Evolutionary conservation across 2,888 invertebrate species (phyloP).

Genomic region (Tenthredo mesomela): DNA sequence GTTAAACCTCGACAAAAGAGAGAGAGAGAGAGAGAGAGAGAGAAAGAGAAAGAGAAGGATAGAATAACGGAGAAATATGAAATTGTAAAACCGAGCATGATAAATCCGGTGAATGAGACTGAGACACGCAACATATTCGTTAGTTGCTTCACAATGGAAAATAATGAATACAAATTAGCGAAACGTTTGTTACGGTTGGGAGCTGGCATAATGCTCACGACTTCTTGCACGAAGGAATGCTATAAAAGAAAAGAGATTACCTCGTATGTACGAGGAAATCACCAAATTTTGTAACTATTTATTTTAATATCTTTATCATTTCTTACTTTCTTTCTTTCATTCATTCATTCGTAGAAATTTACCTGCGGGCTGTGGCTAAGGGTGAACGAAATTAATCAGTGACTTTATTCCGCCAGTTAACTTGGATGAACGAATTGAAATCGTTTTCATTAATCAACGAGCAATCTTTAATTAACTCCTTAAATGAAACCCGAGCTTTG

Average conservation of each 20-base stretch:
- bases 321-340: neutral
- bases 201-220: constrained; percentile 39
- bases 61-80: constrained; percentile 19
- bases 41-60: too few relatives aligned
- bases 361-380: neutral
- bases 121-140: constrained; percentile 49
- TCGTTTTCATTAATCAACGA: constrained; percentile 20
- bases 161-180: constrained; percentile 50
- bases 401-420: neutral
- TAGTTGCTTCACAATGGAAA: constrained; percentile 46
- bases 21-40: too few relatives aligned
- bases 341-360: neutral
- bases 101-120: constrained; percentile 37
- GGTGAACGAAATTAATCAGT: neutral
- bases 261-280: constrained; percentile 10
- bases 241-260: constrained; percentile 11
- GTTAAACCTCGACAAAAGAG: too few relatives aligned
- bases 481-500: constrained; percentile 27
- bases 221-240: constrained; percentile 30
- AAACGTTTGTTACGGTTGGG: constrained; percentile 45
- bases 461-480: constrained; percentile 26
- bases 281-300: neutral
- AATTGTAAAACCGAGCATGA: constrained; percentile 46
- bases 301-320: neutral
- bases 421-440: neutral